Conservation (phyloP, 2,797 vertebrate genomes). For the Alosa sapidissima region DNA sequence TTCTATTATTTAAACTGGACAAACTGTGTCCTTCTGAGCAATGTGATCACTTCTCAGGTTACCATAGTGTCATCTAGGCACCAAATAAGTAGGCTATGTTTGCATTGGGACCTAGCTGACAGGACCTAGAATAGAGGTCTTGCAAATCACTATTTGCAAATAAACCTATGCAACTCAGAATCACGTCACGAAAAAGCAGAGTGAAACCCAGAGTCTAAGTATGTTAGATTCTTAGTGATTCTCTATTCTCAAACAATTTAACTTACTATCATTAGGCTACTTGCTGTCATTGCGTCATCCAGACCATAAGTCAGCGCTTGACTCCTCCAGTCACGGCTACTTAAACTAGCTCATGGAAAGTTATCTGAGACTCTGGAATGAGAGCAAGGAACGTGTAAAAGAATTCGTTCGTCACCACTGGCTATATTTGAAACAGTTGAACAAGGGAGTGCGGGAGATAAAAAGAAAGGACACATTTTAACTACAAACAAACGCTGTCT, state of each 20-base stretch:
- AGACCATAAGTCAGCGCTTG: background rate
- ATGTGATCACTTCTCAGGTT: background rate
- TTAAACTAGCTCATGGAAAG: background rate
- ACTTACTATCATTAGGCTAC: background rate
- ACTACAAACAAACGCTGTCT: background rate
- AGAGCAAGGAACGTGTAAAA: constrained; percentile 15
- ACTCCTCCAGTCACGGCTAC: background rate
- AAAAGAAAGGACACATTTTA: background rate
- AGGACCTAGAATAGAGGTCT: background rate
- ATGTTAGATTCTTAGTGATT: too few relatives aligned
- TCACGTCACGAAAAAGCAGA: background rate
- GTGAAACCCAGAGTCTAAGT: background rate
- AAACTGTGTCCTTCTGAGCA: background rate
- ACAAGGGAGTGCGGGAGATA: background rate
- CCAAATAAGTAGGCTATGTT: background rate
- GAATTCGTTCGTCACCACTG: constrained; percentile 21
- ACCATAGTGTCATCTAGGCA: background rate
- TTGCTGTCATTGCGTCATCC: background rate
- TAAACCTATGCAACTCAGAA: background rate
- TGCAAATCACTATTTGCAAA: background rate
- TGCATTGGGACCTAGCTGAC: background rate
- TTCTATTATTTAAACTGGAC: background rate
- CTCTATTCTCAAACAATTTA: background rate
- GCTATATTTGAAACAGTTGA: constrained; percentile 18
- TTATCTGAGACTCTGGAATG: constrained; percentile 17